Evolutionary conservation across 2,888 invertebrate species (phyloP).

Genomic region (Zaprionus obscuricornis): DNA sequence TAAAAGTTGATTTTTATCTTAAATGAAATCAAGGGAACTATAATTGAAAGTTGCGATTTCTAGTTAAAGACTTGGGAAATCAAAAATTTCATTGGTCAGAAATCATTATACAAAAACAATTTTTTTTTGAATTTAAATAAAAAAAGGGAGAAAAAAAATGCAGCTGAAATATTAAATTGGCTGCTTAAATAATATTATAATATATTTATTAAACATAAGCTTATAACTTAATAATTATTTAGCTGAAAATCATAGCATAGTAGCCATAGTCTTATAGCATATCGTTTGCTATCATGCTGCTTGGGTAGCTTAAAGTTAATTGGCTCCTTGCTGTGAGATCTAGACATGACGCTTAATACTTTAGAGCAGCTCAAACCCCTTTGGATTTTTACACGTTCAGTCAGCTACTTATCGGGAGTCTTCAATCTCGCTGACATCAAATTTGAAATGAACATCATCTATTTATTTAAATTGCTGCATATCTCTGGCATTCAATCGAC

Average conservation of each 20-base stretch:
- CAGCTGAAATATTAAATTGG: no score
- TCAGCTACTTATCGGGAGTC: slow-evolving; percentile 33
- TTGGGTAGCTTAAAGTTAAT: slow-evolving; percentile 19
- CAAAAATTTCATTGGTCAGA: background rate
- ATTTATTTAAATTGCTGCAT: slow-evolving; percentile 53
- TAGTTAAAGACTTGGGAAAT: background rate
- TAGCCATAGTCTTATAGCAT: no score
- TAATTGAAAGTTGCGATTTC: slow-evolving; percentile 17
- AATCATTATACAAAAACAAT: no score
- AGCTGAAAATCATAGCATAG: no score
- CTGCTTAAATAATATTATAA: background rate
- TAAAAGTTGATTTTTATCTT: slow-evolving; percentile 29
- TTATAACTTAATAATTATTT: background rate
- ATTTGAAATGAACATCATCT: slow-evolving; percentile 28
- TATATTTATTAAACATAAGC: background rate
- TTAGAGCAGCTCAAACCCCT: background rate
- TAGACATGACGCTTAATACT: slow-evolving; percentile 1
- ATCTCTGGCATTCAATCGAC: slow-evolving; percentile 44
- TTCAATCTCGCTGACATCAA: slow-evolving; percentile 43
- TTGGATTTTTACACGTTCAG: slow-evolving; percentile 3
- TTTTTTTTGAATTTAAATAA: no score
- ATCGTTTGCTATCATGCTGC: slow-evolving; percentile 21
- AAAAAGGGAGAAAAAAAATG: no score
- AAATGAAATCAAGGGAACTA: slow-evolving; percentile 41
- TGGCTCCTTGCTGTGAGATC: slow-evolving; percentile 35